phyloP scores from a whole-genome alignment of 2,888 invertebrate species.

The Dryococelus australis region DNA sequence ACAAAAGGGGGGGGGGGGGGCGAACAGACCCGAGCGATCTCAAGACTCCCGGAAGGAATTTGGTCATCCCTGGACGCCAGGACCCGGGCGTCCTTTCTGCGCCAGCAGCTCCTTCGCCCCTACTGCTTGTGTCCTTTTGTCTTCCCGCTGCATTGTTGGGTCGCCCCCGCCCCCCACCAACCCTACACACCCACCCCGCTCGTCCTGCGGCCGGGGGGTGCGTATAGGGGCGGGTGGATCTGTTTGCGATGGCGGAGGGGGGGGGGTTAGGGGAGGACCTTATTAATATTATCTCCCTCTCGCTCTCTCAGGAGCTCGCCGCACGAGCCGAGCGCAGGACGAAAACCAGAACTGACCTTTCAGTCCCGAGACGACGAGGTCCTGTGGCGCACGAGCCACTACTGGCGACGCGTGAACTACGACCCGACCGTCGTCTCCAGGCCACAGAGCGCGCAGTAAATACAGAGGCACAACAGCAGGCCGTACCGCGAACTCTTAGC shows the following conservation, averaged over 20 bases:
- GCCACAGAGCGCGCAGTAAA: no score
- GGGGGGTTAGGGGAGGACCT: neutral
- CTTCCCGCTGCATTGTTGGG: neutral
- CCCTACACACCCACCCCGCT: neutral
- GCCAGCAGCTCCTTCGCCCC: neutral
- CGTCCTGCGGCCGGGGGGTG: neutral
- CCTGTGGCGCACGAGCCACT: no score
- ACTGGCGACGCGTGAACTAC: no score
- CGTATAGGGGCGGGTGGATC: no score
- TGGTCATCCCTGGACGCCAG: neutral
- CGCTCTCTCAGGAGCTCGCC: neutral
- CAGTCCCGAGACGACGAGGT: no score
- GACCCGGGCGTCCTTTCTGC: neutral
- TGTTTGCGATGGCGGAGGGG: neutral
- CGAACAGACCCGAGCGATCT: neutral
- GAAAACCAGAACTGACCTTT: neutral
- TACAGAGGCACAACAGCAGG: no score
- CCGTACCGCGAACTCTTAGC: no score
- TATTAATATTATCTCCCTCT: constrained; percentile 5
- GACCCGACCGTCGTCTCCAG: no score
- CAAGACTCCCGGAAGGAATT: neutral
- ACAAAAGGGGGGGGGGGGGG: neutral
- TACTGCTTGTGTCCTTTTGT: neutral
- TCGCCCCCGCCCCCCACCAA: neutral
- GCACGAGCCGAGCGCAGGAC: neutral